These are phyloP conservation scores for Chaetophractus vellerosus DNA, from an alignment of 2,797 vertebrate genomes.

Conservation along the genomic window DNA sequence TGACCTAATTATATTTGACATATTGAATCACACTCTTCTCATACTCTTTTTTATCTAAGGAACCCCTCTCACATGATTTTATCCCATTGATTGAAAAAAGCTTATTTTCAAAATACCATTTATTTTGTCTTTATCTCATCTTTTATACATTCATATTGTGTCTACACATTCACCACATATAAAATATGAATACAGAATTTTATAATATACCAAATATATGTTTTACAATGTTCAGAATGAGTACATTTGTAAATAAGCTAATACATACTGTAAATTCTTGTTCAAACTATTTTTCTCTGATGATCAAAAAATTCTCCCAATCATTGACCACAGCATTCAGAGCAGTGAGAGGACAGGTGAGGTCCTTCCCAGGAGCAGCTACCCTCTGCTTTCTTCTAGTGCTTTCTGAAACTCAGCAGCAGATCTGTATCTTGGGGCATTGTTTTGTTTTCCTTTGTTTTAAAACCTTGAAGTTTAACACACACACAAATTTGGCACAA, in stretches of 20 bases:
- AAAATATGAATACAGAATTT: background rate
- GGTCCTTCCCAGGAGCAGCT: background rate
- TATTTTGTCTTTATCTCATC: conserved; percentile 17
- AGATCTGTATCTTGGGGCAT: background rate
- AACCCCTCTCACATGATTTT: background rate
- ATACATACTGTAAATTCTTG: background rate
- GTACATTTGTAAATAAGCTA: background rate
- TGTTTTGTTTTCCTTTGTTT: background rate
- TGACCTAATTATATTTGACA: conserved; percentile 52
- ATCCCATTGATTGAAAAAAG: background rate
- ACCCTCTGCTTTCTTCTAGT: background rate
- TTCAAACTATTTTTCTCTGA: background rate
- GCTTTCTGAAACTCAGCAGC: background rate
- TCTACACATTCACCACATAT: background rate
- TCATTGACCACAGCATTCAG: background rate
- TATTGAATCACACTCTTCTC: background rate
- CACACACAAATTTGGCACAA: background rate
- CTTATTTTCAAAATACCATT: background rate
- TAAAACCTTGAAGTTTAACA: background rate
- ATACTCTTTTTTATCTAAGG: background rate
- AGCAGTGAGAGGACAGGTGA: background rate
- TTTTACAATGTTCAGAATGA: background rate
- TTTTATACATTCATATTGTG: background rate
- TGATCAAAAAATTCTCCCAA: background rate
- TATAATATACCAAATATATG: background rate